These are phyloP conservation scores for Echinops telfairi DNA, from an alignment of 2,113 vertebrate species.

Conservation along the genomic window DNA sequence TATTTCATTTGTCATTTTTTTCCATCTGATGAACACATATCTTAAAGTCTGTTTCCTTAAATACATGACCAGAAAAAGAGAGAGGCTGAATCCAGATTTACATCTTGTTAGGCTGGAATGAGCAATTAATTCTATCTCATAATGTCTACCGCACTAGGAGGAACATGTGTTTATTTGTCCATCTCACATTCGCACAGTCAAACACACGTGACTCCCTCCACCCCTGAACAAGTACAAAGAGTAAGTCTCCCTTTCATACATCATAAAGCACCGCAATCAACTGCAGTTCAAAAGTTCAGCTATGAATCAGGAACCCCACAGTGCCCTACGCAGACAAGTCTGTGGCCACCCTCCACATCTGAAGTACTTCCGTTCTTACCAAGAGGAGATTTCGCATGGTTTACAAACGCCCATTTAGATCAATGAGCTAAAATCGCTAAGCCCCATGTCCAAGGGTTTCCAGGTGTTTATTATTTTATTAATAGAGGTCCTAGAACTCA, in stretches of 20 bases:
- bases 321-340: background rate
- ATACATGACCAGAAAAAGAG: conserved; percentile 24
- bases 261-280: background rate
- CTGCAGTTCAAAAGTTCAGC: background rate
- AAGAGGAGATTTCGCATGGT: background rate
- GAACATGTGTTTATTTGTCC: conserved; percentile 59
- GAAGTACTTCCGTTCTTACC: background rate
- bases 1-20: background rate
- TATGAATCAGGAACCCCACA: background rate
- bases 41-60: conserved; percentile 59
- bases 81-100: conserved; percentile 21
- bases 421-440: background rate
- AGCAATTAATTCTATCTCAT: conserved; percentile 36
- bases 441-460: conserved; percentile 14
- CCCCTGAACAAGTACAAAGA: background rate
- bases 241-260: background rate
- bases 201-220: background rate
- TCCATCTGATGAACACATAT: background rate
- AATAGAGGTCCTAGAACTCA: background rate
- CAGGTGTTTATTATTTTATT: conserved; percentile 44
- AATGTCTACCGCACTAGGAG: background rate
- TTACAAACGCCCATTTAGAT: background rate
- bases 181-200: background rate
- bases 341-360: background rate
- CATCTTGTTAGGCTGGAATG: conserved; percentile 5